These are phyloP conservation scores for Brienomyrus brachyistius DNA, from an alignment of 2,113 vertebrate species.

Conservation along the genomic window DNA sequence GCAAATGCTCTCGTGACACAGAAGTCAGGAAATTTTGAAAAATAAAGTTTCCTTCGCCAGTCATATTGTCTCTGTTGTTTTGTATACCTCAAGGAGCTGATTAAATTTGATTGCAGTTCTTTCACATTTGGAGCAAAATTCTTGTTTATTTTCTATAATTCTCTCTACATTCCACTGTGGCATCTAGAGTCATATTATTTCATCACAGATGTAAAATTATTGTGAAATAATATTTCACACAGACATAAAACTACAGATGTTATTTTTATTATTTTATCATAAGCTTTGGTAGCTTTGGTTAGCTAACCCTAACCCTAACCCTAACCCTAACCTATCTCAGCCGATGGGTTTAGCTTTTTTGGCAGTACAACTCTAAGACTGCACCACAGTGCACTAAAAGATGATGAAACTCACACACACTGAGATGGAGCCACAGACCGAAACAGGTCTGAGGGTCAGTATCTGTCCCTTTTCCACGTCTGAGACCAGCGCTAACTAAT, in stretches of 20 bases:
- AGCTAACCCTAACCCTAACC: no score
- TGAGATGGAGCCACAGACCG: not conserved
- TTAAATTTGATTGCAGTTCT: not conserved
- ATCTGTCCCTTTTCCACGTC: not conserved
- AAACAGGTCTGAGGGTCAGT: not conserved
- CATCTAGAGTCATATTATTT: not conserved
- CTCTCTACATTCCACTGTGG: not conserved
- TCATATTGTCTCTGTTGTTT: not conserved
- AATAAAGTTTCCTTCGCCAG: not conserved
- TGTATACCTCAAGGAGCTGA: not conserved
- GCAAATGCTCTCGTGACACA: not conserved
- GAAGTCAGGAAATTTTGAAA: not conserved
- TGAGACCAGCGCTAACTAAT: not conserved
- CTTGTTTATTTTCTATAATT: not conserved
- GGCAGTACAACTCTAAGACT: not conserved
- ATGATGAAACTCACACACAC: not conserved
- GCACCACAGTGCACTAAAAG: not conserved
- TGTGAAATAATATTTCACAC: not conserved
- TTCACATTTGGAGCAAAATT: not conserved
- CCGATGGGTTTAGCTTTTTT: not conserved
- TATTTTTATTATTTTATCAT: not conserved
- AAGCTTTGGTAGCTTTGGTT: not conserved
- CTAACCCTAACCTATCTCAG: not conserved
- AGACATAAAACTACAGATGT: not conserved
- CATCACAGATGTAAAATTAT: not conserved